A percentile compares a stretch with the other conserved stretches of the same genome.
phyloP scores from a whole-genome alignment of 92 coral and sea anemone genomes.

The Porites cylindrica region DNA sequence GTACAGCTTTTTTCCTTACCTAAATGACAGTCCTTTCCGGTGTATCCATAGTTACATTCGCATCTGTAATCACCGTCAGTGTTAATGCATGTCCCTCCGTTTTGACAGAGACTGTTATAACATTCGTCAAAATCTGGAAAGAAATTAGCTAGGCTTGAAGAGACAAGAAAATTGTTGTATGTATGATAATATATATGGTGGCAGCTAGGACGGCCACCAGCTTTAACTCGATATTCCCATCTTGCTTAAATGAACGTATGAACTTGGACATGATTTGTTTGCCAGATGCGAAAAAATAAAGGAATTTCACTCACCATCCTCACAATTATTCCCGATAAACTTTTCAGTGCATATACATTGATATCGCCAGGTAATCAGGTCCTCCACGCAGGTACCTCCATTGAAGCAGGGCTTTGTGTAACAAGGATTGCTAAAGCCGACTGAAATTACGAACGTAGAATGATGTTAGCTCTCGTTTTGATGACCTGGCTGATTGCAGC shows the following conservation, averaged over 20 bases:
- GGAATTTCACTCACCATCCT: constrained; percentile 10
- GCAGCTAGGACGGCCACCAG: too few relatives aligned
- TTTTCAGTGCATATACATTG: constrained; percentile 13
- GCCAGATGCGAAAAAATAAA: too few relatives aligned
- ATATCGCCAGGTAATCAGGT: constrained; percentile 8
- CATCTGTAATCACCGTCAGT: constrained; percentile 30
- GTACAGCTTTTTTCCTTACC: neutral
- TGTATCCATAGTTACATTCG: constrained; percentile 27
- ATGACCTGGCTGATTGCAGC: neutral
- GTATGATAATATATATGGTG: too few relatives aligned
- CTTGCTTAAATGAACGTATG: too few relatives aligned
- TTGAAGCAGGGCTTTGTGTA: constrained; percentile 22
- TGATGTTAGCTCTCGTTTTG: neutral
- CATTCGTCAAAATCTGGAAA: constrained; percentile 41
- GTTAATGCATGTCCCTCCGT: constrained; percentile 36
- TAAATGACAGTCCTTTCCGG: constrained; percentile 31
- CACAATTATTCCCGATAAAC: constrained; percentile 12
- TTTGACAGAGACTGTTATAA: constrained; percentile 31
- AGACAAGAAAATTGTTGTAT: neutral
- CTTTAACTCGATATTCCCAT: too few relatives aligned
- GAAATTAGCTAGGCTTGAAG: neutral
- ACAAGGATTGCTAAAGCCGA: constrained; percentile 4
- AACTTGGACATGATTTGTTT: too few relatives aligned
- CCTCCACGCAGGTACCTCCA: constrained; percentile 18
- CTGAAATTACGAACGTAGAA: neutral